A percentile compares a stretch with the other conserved stretches of the same genome.
Evolutionary conservation across 2,113 vertebrate genomes (phyloP).

Genomic region (Pterocles burchelli): DNA sequence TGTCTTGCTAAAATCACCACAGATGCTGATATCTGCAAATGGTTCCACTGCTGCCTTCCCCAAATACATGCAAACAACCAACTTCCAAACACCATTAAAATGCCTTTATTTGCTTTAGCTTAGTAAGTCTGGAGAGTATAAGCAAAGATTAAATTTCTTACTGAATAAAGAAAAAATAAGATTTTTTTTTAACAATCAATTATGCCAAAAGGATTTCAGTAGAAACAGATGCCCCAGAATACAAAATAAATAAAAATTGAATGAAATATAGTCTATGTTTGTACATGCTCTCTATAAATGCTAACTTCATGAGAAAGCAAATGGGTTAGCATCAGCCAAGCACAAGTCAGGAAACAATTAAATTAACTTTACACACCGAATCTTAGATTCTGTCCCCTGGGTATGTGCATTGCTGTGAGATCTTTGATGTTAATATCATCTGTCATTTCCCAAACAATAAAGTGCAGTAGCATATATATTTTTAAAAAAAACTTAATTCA

Average conservation of each 20-base stretch:
- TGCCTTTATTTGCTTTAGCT: neutral
- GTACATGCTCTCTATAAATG: neutral
- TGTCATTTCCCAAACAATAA: neutral
- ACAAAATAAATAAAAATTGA: neutral
- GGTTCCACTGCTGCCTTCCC: neutral
- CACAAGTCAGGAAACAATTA: neutral
- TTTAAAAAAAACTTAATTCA: neutral
- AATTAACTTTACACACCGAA: constrained; percentile 9
- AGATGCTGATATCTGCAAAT: neutral
- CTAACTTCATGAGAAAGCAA: neutral
- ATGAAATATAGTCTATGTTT: neutral
- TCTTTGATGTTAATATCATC: neutral
- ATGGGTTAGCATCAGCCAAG: neutral
- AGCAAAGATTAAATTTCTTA: neutral
- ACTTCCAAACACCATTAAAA: neutral
- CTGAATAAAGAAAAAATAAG: neutral
- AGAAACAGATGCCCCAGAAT: neutral
- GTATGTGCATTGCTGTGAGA: neutral
- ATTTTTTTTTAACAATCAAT: neutral
- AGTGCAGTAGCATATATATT: neutral
- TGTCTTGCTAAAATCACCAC: neutral
- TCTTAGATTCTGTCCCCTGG: neutral
- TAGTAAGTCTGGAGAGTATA: neutral
- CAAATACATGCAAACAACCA: neutral
- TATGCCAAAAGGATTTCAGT: neutral